These are phyloP conservation scores for Temnothorax nylanderi DNA, from an alignment of 1,140 invertebrate species.

Conservation along the genomic window DNA sequence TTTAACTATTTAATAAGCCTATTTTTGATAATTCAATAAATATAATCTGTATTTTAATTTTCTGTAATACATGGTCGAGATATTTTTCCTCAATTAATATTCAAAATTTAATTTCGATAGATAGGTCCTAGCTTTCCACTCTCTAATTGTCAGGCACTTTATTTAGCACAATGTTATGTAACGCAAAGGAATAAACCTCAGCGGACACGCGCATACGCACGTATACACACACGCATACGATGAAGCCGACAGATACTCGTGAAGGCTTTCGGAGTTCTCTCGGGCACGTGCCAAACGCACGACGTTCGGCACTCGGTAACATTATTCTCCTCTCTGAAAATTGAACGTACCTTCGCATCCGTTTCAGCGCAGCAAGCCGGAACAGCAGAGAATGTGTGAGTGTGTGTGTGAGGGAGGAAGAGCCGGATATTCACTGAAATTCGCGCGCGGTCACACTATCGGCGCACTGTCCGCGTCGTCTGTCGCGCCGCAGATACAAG, in stretches of 20 bases:
- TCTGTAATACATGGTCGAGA: background rate
- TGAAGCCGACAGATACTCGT: background rate
- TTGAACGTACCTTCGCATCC: conserved; percentile 28
- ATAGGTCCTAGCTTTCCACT: background rate
- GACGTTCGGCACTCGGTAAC: background rate
- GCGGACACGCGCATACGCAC: background rate
- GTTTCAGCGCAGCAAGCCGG: background rate
- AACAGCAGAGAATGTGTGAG: background rate
- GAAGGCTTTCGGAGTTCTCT: background rate
- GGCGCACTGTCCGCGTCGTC: background rate
- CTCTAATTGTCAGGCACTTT: background rate
- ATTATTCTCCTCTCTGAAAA: background rate
- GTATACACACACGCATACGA: background rate
- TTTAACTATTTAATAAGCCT: background rate
- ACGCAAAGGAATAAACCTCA: conserved; percentile 33
- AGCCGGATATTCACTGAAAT: conserved; percentile 16
- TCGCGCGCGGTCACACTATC: conserved; percentile 13
- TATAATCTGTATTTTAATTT: background rate
- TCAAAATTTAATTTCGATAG: background rate
- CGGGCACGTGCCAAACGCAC: conserved; percentile 19
- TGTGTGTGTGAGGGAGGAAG: background rate
- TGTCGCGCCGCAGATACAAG: background rate
- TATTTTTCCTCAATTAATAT: background rate
- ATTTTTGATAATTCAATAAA: background rate
- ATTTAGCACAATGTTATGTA: conserved; percentile 43